Evolutionary conservation across 1,140 invertebrate species (phyloP).

Genomic region (Diuraphis noxia): DNA sequence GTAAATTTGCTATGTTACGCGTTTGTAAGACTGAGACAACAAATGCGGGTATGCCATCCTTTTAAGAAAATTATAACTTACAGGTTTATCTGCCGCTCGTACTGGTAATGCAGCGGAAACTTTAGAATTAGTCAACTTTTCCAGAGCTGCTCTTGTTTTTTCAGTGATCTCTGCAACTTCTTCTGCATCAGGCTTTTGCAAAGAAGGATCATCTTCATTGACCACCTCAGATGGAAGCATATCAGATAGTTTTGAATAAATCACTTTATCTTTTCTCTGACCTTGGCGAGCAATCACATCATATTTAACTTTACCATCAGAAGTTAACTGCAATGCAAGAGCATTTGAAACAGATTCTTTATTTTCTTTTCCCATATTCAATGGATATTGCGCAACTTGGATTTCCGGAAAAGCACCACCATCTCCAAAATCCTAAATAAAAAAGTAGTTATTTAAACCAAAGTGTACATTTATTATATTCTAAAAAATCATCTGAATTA

Average conservation of each 20-base stretch:
- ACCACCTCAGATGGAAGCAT: constrained; percentile 90
- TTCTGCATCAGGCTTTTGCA: constrained; percentile 86
- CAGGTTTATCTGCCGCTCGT: constrained; percentile 82
- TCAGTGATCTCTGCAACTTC: constrained; percentile 85
- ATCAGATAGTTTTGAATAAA: constrained; percentile 94
- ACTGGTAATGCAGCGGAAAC: constrained; percentile 94
- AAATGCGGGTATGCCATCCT: too few relatives aligned
- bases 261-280: constrained; percentile 93
- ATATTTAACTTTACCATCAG: constrained; percentile 94
- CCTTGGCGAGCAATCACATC: constrained; percentile 94
- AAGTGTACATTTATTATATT: neutral
- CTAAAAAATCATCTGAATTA: neutral
- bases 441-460: neutral
- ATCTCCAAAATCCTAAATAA: constrained; percentile 78
- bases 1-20: too few relatives aligned
- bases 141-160: constrained; percentile 78
- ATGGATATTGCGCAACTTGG: constrained; percentile 93
- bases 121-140: constrained; percentile 86
- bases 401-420: constrained; percentile 99
- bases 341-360: constrained; percentile 84
- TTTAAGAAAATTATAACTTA: constrained; percentile 56
- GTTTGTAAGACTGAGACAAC: too few relatives aligned
- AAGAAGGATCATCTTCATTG: constrained; percentile 84
- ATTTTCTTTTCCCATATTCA: constrained; percentile 79
- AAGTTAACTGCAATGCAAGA: constrained; percentile 90